These are phyloP conservation scores for Pomatorhinus ruficollis DNA, from an alignment of 2,113 vertebrate genomes.

Conservation along the genomic window DNA sequence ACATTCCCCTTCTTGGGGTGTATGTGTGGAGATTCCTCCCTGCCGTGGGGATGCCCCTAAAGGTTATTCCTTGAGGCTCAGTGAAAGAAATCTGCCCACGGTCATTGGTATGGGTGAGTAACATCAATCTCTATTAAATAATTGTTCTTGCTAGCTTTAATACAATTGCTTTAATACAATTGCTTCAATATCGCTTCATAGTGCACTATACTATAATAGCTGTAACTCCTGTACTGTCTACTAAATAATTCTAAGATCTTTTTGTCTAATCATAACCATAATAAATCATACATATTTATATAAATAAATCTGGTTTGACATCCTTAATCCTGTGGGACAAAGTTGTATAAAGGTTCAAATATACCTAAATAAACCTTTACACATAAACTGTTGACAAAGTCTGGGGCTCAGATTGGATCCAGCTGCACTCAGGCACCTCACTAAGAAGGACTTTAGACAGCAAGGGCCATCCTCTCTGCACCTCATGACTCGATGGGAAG, in stretches of 20 bases:
- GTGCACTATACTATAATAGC: background rate
- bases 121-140: background rate
- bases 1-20: background rate
- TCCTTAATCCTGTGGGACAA: background rate
- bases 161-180: background rate
- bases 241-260: background rate
- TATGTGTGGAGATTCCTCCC: background rate
- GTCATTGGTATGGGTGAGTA: background rate
- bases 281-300: background rate
- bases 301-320: background rate
- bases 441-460: background rate
- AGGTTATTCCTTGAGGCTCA: background rate
- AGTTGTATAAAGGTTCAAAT: background rate
- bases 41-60: background rate
- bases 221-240: background rate
- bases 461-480: background rate
- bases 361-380: background rate
- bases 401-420: background rate
- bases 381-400: background rate
- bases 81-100: fast-evolving
- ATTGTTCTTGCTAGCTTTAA: background rate
- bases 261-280: background rate
- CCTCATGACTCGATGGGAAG: background rate
- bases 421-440: background rate
- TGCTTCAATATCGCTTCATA: background rate